These are phyloP conservation scores for Castor canadensis DNA, from an alignment of 2,113 vertebrate species.

Conservation along the genomic window DNA sequence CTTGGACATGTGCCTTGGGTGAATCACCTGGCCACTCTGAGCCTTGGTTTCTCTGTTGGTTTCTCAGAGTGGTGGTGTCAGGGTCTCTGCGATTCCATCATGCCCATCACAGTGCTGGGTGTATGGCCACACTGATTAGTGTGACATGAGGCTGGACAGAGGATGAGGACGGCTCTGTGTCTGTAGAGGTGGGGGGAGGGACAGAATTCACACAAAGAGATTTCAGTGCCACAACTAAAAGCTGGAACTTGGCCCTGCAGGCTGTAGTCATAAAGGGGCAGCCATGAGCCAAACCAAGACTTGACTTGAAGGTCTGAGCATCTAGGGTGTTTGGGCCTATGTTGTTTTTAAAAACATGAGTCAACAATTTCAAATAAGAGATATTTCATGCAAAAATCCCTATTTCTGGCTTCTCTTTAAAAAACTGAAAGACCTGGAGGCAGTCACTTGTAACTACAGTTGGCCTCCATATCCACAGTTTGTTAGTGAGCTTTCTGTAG, in stretches of 20 bases:
- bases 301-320: neutral
- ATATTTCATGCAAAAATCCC: neutral
- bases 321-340: neutral
- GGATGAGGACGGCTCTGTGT: neutral
- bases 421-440: slow-evolving; percentile 10
- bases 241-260: neutral
- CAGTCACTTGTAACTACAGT: neutral
- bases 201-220: neutral
- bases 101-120: neutral
- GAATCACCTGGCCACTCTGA: too few relatives aligned
- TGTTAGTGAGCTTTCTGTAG: too few relatives aligned
- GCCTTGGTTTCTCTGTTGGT: neutral
- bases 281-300: neutral
- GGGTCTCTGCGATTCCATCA: neutral
- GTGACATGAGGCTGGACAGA: neutral
- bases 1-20: neutral
- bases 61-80: neutral
- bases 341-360: neutral
- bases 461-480: too few relatives aligned
- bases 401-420: too few relatives aligned
- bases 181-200: fast-evolving
- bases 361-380: neutral
- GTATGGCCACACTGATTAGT: too few relatives aligned
- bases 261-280: neutral
- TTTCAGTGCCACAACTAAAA: neutral